Evolutionary conservation across 2,888 invertebrate species (phyloP), one percentile per base, ranked within the genome.

Genomic region (Coenonympha glycerion): DNA sequence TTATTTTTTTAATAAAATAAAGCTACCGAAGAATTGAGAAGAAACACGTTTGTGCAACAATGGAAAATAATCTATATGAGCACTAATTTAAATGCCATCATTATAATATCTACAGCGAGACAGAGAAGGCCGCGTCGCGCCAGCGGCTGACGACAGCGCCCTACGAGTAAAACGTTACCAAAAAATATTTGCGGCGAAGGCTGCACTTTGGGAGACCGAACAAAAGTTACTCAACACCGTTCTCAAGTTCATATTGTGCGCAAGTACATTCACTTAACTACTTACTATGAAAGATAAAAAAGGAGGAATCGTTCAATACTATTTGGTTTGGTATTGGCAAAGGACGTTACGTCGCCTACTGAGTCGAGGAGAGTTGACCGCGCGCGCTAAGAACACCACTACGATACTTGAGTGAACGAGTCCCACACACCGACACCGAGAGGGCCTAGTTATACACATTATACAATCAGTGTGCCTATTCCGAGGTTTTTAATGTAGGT

Each of bases 291-390:
- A 54, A 81, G 76, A 73, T 75, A 72, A 77, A 79, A 77, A 79
- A 73, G 66, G 68, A 76, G 77, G 73, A 77, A 77, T 78, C 60
- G 62, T 73, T 77, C 76, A 79, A 84, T 83, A 82, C 79, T 84
- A 79, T 78, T 72, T 72, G 80, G 74, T 80, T 81, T n/a, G n/a
- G n/a, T n/a, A 75, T 81, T 81, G 83, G 82, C 83, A 76, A 73
- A 79, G 75, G 79, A 77, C 73, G 68, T 72, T 65, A 71, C 65
- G 63, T 62, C 57, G 65, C 64, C 71, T 70, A 71, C 63, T 42
- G n/a, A 58, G 52, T 68, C 60, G 59, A 71, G 69, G 69, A 69
- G 69, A 69, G 58, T 61, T 60, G 65, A 69, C 65, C 71, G 71
- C 74, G 73, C 70, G 59, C 67, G 74, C 66, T 67, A 72, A 66